Percentiles rank a stretch among this genome's conserved stretches.
Conservation (phyloP, 2,113 vertebrate genomes). For the Fregetta grallaria region DNA sequence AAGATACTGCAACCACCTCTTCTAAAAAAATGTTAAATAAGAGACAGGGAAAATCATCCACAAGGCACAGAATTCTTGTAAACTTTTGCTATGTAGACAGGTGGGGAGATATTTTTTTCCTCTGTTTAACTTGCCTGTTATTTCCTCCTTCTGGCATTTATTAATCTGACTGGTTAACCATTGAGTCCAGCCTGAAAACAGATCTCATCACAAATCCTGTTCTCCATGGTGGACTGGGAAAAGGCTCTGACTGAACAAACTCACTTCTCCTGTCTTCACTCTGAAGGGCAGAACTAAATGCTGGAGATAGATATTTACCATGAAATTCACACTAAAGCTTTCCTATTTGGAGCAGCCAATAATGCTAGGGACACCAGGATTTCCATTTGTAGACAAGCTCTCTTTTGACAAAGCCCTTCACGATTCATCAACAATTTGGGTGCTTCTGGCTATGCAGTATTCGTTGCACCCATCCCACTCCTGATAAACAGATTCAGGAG, state of each 20-base stretch:
- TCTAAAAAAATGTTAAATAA: neutral
- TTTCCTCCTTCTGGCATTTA: conserved; percentile 71
- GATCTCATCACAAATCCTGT: conserved; percentile 49
- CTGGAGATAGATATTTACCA: conserved; percentile 35
- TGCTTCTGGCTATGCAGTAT: conserved; percentile 11
- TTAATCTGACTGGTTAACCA: conserved; percentile 72
- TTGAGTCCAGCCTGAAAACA: conserved; percentile 41
- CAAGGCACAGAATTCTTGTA: conserved; percentile 15
- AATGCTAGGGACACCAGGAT: neutral
- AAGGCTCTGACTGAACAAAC: conserved; percentile 47
- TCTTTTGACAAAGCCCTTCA: neutral
- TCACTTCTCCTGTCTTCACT: conserved; percentile 32
- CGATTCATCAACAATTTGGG: neutral
- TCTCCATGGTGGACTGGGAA: conserved; percentile 26
- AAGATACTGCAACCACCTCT: neutral
- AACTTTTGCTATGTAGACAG: conserved; percentile 33
- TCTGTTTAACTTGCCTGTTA: conserved; percentile 31
- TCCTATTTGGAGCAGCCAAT: neutral
- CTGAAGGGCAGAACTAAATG: conserved; percentile 26
- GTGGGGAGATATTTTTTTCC: conserved; percentile 5
- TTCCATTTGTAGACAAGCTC: neutral
- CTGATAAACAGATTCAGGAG: conserved; percentile 18
- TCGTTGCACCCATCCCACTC: neutral
- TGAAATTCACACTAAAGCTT: conserved; percentile 14
- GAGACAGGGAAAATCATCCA: neutral